Evolutionary conservation across 2,113 vertebrate species (phyloP), one percentile per base, ranked within the genome.

Genomic region (Siniperca chuatsi): DNA sequence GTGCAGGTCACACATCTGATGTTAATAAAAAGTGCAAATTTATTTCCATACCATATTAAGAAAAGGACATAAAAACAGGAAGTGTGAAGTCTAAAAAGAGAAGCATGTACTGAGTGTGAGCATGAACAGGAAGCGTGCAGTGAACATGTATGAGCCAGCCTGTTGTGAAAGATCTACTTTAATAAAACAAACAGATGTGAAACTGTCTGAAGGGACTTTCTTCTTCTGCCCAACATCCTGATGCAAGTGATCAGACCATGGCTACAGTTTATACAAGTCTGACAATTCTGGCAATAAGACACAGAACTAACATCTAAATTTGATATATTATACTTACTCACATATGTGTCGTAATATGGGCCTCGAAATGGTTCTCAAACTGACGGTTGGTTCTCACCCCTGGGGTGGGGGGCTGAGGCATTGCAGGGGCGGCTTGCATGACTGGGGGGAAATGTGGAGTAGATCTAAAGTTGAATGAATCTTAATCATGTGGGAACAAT

Each of bases 121-220:
- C 74, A 62, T 68, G 74, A 93, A 93, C 89, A 93, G 94, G 94
- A 95, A 93, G 91, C 1, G 60, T 84, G 91, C 86, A 74, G 40
- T 58, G 73, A 77, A 91, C 89, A 92, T 87, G 87, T 82, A 84
- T 87, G 78, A 83, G 78, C 82, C 84, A 35, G 87, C 23, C 76
- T 82, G 85, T 93, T 94, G 88, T 91, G 93, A 95, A 94, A 94
- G 87, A 93, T 75, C 73, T 76, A 54, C 81, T 87, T 94, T 90
- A 93, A 92, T 88, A 91, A 83, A 15, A 79, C 78, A 90, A 92
- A 91, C 90, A 92, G 94, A 93, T 95, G 92, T 95, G 92, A 95
- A 95, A 93, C 92, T 86, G 74, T 70, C 85, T 75, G 61, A 87
- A 66, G 92, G 94, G 94, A 91, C 90, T 93, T 95, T 94, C 79